Base-by-base conservation (phyloP, 2,888 invertebrate species). In the Agapetus fuscipes region DNA sequence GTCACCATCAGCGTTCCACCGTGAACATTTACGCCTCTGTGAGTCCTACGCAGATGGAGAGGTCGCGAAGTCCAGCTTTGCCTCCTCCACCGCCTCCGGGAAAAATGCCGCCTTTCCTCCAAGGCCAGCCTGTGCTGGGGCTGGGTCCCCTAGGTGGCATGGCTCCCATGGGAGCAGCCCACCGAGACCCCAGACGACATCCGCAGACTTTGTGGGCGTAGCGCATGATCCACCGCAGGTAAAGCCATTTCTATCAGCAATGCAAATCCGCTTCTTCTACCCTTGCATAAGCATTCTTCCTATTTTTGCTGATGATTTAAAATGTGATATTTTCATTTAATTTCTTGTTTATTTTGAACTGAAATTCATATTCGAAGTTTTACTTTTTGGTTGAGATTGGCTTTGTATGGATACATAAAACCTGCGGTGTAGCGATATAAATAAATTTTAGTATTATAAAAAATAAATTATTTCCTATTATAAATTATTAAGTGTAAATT, bases 181-280 rank as follows among this genome's bases (percentile, higher is more conserved):
- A 71, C 46, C 56, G 76, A 59, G 74, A 73, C 54, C 62, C 78
- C 65, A 66, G 72, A 53, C 69, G 72, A 53, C 67, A 72, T 56
- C 75, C 76, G 56, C 80, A 81, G 66, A 80, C 80, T 55, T 71
- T 82, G 60, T 83, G 83, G 83, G 81, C 83, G 76, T 83, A 83
- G 80, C 79, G 77, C 71, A 76, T 76, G 70, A 71, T 75, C 58
- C 73, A 72, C 67, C 72, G 71, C 73, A 75, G 75, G 75, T 75
- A 70, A 72, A 60, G 56, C 26, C 17, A 36, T 36, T 39, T 45
- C 33, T 35, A 34, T 38, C 38, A 37, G 37, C 40, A 20, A 27
- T 25, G 39, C 37, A 34, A 34, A 39, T 34, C 43, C 34, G 46
- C 46, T 46, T 46, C 34, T 38, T 35, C 41, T 39, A 30, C 43